Base-by-base conservation (phyloP, 2,888 invertebrate genomes). In the Parasteatoda lunata region DNA sequence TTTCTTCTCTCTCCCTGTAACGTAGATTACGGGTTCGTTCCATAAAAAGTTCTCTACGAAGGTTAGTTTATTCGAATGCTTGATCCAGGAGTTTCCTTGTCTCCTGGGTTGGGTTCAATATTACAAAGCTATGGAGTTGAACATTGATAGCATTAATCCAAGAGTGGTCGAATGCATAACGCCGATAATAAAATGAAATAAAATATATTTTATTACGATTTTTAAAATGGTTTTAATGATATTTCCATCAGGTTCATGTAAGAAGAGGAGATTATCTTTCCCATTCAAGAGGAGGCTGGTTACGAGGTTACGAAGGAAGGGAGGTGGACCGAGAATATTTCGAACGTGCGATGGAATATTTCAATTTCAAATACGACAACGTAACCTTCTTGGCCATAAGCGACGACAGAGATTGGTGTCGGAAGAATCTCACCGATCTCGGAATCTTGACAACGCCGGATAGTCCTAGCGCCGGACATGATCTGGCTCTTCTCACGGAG, bases 401-500 rank as follows among this genome's bases (percentile, higher is more conserved):
- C 51, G 88, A 88, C 13, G 88, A 88, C 52, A 65, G 88, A 15
- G 70, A 77, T 8, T 88, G 88, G 88, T 86, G 85, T 48, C 65
- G 69, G 8, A 48, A 69, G 45, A 68, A 86, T 49, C 66, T 88
- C 5, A 5, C 75, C 0, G 70, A 68, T 5, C 64, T 78, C 13
- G 83, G 69, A 1, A 85, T 86, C 48, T 6, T 75, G 6, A 82
- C 84, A 7, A 30, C 70, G n/a, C 85, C 85, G 2, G 82, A 82
- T 15, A 68, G 76, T 8, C 71, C 73, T 3, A 66, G 70, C 45
- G 80, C 88, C 7, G 81, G 66, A 0, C 72, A 86, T 45, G 88
- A 88, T 9, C 30, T 88, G 65, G 82, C 88, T 2, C 0, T 85
- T 5, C 51, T 88, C 45, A 66, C 82, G 3, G 59, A 71, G 30